phyloP scores from a whole-genome alignment of 2,797 vertebrate genomes.

The Intellagama lesueurii region DNA sequence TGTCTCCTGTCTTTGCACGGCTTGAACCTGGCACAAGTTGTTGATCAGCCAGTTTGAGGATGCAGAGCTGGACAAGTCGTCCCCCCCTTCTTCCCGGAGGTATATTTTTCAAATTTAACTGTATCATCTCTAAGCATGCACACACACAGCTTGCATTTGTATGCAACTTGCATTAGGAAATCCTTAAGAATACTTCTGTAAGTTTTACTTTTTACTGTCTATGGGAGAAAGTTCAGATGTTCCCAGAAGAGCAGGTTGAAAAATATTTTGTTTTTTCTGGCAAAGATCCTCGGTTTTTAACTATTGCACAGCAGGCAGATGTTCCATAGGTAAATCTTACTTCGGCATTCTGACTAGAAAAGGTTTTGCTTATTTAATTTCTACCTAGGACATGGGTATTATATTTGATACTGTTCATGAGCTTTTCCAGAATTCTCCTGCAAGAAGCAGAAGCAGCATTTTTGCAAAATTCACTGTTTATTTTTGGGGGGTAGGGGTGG shows the following conservation, averaged over 20 bases:
- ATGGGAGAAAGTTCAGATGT: neutral
- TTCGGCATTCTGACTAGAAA: neutral
- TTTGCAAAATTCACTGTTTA: neutral
- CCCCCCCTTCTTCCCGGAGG: neutral
- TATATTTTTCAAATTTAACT: neutral
- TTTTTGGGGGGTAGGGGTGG: neutral
- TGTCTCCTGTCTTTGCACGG: rapidly evolving
- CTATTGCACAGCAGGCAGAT: neutral
- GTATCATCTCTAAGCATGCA: neutral
- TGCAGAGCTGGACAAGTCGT: neutral
- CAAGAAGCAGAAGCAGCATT: neutral
- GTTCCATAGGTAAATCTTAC: neutral
- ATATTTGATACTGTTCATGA: neutral
- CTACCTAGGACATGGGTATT: neutral
- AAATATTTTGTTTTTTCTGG: neutral
- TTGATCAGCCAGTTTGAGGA: slow-evolving; percentile 9
- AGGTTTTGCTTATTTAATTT: neutral
- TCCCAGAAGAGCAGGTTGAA: neutral
- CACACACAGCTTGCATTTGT: rapidly evolving
- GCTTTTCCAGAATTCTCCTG: neutral
- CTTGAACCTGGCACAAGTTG: neutral
- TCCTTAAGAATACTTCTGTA: rapidly evolving
- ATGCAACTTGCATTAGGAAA: neutral
- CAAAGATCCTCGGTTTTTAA: neutral
- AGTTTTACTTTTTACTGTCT: neutral